Conservation (phyloP, 2,888 invertebrate genomes). For the Drosophila greeni region DNA sequence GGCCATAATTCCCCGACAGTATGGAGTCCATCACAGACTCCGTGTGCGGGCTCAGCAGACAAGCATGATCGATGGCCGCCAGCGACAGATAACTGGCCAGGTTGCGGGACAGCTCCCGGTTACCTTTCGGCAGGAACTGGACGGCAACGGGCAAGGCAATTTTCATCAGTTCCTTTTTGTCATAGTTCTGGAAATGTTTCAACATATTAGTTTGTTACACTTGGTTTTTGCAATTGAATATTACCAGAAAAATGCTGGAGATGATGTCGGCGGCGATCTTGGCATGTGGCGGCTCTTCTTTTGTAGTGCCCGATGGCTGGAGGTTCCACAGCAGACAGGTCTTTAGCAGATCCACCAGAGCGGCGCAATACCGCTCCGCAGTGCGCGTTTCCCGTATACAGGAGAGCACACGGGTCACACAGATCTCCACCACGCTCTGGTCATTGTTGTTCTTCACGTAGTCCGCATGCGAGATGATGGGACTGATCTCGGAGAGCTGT, state of each 20-base stretch:
- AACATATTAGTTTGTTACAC: background rate
- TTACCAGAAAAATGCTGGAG: conserved; percentile 94
- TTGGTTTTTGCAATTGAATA: too few species aligned
- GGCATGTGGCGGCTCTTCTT: conserved; percentile 96
- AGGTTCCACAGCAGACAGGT: conserved; percentile 93
- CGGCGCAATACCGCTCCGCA: conserved; percentile 90
- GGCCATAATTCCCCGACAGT: conserved; percentile 91
- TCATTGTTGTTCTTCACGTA: conserved; percentile 93
- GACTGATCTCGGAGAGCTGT: conserved; percentile 86
- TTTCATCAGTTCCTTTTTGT: conserved; percentile 81
- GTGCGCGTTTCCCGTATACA: conserved; percentile 92
- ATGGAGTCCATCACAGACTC: conserved; percentile 94
- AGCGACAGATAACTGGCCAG: conserved; percentile 94
- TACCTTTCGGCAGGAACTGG: conserved; percentile 93
- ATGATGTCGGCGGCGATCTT: conserved; percentile 97
- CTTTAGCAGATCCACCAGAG: conserved; percentile 90
- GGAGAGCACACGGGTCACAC: conserved; percentile 92
- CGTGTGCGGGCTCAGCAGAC: conserved; percentile 90
- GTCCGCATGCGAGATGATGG: conserved; percentile 89
- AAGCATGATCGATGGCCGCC: conserved; percentile 94
- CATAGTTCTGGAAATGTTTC: conserved; percentile 80
- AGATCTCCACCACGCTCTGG: conserved; percentile 96
- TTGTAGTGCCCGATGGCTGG: conserved; percentile 84
- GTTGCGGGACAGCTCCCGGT: conserved; percentile 92
- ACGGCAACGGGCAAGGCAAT: conserved; percentile 92